Evolutionary conservation across 2,888 invertebrate species (phyloP).

Genomic region (Macrosoma leucophasiata): DNA sequence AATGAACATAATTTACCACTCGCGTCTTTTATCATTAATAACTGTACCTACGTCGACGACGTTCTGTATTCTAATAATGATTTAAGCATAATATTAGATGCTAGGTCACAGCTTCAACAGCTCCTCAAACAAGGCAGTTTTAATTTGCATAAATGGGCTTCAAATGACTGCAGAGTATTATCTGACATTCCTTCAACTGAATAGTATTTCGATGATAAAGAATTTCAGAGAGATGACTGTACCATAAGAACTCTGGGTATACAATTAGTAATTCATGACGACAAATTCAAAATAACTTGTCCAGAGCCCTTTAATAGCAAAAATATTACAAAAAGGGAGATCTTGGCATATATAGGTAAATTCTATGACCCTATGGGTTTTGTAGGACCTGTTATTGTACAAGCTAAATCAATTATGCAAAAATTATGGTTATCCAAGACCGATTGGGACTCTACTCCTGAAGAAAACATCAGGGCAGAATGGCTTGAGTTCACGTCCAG

Average conservation of each 20-base stretch:
- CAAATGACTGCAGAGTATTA: neutral
- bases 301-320: constrained; percentile 3
- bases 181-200: neutral
- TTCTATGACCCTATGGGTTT: constrained; percentile 23
- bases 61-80: constrained; percentile 5
- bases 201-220: constrained; percentile 10
- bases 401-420: constrained; percentile 19
- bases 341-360: constrained; percentile 18
- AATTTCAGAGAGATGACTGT: constrained; percentile 13
- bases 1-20: constrained; percentile 11
- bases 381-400: constrained; percentile 14
- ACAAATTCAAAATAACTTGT: constrained; percentile 9
- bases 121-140: constrained; percentile 16
- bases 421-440: constrained; percentile 14
- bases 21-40: constrained; percentile 14
- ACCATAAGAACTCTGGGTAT: constrained; percentile 18
- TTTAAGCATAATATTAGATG: constrained; percentile 7
- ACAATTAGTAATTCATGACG: constrained; percentile 4
- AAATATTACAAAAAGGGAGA: constrained; percentile 17
- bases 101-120: constrained; percentile 12
- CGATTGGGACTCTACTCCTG: constrained; percentile 10
- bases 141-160: constrained; percentile 9
- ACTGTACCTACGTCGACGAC: constrained; percentile 18
- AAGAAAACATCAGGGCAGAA: constrained; percentile 4
- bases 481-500: constrained; percentile 15